phyloP scores from a whole-genome alignment of 2,888 invertebrate genomes.

The Atethmia centrago region DNA sequence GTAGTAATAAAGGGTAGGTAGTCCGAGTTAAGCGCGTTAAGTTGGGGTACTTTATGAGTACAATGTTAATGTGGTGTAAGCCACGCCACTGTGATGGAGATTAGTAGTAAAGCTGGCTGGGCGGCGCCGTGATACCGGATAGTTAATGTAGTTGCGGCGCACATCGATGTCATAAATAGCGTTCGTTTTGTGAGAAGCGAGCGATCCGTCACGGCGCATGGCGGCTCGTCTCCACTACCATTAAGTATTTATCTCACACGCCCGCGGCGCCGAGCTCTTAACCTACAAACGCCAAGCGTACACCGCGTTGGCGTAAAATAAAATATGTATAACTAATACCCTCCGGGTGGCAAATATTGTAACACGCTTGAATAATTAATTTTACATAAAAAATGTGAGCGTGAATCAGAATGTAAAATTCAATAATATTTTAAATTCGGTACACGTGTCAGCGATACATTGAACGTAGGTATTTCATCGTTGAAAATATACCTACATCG shows the following conservation, averaged over 20 bases:
- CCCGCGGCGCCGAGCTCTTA: conserved; percentile 49
- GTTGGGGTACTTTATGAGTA: conserved; percentile 61
- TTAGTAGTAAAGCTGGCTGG: conserved; percentile 55
- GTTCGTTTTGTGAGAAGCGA: conserved; percentile 56
- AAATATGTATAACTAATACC: conserved; percentile 59
- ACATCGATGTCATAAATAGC: conserved; percentile 66
- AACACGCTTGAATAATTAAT: conserved; percentile 38
- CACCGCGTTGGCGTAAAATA: conserved; percentile 35
- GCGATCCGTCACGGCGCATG: conserved; percentile 57
- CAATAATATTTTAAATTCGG: not conserved
- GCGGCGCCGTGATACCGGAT: conserved; percentile 41
- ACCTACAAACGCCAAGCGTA: conserved; percentile 39
- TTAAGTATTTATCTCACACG: conserved; percentile 59
- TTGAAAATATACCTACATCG: conserved; percentile 2
- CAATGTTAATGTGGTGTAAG: conserved; percentile 65
- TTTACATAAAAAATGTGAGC: conserved; percentile 1
- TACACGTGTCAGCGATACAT: not conserved
- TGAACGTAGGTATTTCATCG: not conserved
- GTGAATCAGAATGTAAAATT: not conserved
- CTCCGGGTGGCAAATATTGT: conserved; percentile 47
- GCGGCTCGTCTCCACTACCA: conserved; percentile 35
- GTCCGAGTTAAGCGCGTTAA: conserved; percentile 58
- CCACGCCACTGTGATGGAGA: conserved; percentile 54
- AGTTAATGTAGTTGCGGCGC: conserved; percentile 55
- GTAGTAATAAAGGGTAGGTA: conserved; percentile 41